Evolutionary conservation across 2,797 vertebrate species (phyloP).

Genomic region (Rachycentron canadum): DNA sequence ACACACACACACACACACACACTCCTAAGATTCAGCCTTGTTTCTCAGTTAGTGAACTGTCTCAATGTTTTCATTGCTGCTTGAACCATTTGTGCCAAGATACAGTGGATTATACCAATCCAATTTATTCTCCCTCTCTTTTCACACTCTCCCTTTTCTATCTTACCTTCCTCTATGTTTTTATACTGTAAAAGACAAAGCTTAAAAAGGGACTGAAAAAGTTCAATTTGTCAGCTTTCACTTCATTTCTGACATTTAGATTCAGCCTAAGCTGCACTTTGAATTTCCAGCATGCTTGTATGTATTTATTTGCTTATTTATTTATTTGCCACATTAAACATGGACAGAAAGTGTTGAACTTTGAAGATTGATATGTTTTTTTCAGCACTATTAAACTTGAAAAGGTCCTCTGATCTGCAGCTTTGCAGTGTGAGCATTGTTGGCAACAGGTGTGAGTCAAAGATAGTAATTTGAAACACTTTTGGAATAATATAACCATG

Average conservation of each 20-base stretch:
- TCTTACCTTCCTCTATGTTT: conserved; percentile 2
- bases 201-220: background rate
- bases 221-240: background rate
- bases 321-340: background rate
- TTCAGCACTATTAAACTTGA: background rate
- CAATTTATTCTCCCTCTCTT: conserved; percentile 47
- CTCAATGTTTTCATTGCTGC: conserved; percentile 50
- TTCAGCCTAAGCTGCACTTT: background rate
- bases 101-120: conserved; percentile 75
- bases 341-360: background rate
- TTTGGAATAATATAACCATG: background rate
- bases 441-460: background rate
- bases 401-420: background rate
- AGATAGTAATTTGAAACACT: background rate
- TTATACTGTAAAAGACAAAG: conserved; percentile 9
- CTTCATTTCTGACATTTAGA: background rate
- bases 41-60: conserved; percentile 25
- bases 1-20: conserved; percentile 13
- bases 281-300: background rate
- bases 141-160: conserved; percentile 25
- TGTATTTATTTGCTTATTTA: background rate
- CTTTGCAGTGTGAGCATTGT: background rate
- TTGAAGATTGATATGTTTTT: background rate
- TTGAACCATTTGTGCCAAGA: conserved; percentile 64
- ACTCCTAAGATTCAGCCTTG: conserved; percentile 1